These are phyloP conservation scores for Pristionchus exspectatus DNA, from an alignment of 2,888 invertebrate species.

Conservation along the genomic window DNA sequence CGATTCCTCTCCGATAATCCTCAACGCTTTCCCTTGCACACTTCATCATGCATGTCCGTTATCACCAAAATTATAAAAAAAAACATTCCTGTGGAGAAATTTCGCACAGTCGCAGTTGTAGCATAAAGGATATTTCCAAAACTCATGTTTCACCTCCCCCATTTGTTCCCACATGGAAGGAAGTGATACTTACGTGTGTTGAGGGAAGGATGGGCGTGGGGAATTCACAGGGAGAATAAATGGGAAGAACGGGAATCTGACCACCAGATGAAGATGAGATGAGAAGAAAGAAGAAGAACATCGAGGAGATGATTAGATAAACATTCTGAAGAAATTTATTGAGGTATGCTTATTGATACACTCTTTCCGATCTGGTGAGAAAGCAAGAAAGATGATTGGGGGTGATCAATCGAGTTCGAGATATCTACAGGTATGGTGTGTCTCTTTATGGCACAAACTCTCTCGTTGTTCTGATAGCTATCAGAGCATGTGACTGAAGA, in stretches of 20 bases:
- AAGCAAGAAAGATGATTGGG: too few relatives aligned
- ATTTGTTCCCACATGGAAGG: background rate
- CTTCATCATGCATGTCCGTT: too few relatives aligned
- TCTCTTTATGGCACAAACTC: too few relatives aligned
- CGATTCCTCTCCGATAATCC: too few relatives aligned
- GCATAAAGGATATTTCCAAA: background rate
- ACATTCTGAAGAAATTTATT: background rate
- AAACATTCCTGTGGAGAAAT: too few relatives aligned
- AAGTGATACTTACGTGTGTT: constrained; percentile 42
- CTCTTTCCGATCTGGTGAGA: too few relatives aligned
- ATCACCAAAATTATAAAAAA: too few relatives aligned
- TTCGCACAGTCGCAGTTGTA: too few relatives aligned
- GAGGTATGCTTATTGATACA: background rate
- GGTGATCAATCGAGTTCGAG: too few relatives aligned
- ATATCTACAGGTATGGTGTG: too few relatives aligned
- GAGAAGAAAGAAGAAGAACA: background rate
- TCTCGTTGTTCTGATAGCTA: too few relatives aligned
- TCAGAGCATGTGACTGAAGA: background rate
- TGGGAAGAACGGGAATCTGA: constrained; percentile 66
- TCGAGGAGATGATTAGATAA: background rate
- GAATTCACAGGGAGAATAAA: constrained; percentile 70
- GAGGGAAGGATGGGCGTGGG: constrained; percentile 64
- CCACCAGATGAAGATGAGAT: constrained; percentile 1
- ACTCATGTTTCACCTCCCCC: background rate
- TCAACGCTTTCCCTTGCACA: too few relatives aligned